Conservation (phyloP, 2,797 vertebrate species). For the Meda fulgida region DNA sequence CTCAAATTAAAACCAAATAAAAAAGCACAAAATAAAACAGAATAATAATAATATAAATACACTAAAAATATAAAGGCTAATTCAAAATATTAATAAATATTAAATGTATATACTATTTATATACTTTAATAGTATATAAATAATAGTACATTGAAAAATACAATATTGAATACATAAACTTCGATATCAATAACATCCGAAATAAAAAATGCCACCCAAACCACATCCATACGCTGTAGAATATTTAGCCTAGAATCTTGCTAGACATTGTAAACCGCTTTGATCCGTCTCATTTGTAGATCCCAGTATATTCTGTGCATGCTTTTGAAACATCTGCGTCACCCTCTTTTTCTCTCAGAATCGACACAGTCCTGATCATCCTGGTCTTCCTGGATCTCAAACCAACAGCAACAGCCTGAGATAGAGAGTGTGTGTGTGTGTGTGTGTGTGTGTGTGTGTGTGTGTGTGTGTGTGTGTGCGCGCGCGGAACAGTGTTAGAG, state of each 20-base stretch:
- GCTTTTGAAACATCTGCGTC: neutral
- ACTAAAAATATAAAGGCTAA: too few species aligned
- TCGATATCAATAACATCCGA: neutral
- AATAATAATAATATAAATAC: neutral
- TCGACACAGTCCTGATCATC: slow-evolving; percentile 95
- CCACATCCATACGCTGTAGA: neutral
- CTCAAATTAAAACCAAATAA: neutral
- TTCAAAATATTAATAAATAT: neutral
- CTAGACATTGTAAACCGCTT: neutral
- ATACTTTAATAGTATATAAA: neutral
- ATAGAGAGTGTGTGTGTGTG: slow-evolving; percentile 72
- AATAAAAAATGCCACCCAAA: neutral
- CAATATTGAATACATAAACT: neutral
- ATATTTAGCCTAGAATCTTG: neutral
- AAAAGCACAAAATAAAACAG: neutral
- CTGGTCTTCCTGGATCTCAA: slow-evolving; percentile 89
- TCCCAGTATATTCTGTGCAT: neutral
- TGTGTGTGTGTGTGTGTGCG: slow-evolving; percentile 55
- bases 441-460: slow-evolving; percentile 55
- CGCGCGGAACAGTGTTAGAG: slow-evolving; percentile 53
- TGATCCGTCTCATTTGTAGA: neutral
- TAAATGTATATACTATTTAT: neutral
- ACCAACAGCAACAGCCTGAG: slow-evolving; percentile 95
- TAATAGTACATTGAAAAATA: neutral
- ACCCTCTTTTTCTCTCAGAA: slow-evolving; percentile 74